Percentiles rank a stretch among this genome's conserved stretches.
Conservation (phyloP, 1,140 invertebrate genomes). For the Pantala flavescens region DNA sequence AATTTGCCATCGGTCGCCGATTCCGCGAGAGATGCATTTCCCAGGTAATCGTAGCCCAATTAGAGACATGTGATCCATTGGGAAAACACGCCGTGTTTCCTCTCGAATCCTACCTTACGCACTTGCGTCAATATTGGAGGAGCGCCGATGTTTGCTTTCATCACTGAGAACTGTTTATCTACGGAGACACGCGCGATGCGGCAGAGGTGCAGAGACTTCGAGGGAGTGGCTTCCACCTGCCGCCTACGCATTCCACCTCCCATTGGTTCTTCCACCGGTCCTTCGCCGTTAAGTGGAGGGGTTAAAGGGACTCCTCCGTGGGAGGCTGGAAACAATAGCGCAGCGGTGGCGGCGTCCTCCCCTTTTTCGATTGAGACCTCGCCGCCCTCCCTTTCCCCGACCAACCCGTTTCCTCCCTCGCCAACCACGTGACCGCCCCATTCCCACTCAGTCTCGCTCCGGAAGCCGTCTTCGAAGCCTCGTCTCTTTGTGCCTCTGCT, state of each 20-base stretch:
- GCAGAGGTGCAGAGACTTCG: not conserved
- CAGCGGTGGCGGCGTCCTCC: not conserved
- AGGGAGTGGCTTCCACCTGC: not conserved
- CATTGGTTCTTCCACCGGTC: not conserved
- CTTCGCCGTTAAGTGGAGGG: not conserved
- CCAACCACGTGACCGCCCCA: not conserved
- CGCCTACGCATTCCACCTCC: not conserved
- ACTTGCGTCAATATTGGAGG: too few relatives aligned
- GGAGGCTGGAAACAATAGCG: conserved; percentile 3
- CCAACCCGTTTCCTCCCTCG: not conserved
- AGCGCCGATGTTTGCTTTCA: too few relatives aligned
- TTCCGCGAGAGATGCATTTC: too few relatives aligned
- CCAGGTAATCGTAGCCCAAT: too few relatives aligned
- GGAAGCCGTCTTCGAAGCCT: not conserved
- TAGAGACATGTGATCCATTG: too few relatives aligned
- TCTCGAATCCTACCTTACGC: too few relatives aligned
- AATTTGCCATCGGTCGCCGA: too few relatives aligned
- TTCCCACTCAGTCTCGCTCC: not conserved
- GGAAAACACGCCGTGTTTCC: too few relatives aligned
- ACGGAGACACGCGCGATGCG: not conserved
- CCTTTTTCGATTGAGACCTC: not conserved
- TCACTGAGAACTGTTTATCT: too few relatives aligned
- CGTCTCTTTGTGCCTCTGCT: not conserved
- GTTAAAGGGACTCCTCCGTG: not conserved
- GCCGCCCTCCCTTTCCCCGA: not conserved